Evolutionary conservation across 1,140 invertebrate genomes (phyloP).

Genomic region (Globodera ellingtonae): DNA sequence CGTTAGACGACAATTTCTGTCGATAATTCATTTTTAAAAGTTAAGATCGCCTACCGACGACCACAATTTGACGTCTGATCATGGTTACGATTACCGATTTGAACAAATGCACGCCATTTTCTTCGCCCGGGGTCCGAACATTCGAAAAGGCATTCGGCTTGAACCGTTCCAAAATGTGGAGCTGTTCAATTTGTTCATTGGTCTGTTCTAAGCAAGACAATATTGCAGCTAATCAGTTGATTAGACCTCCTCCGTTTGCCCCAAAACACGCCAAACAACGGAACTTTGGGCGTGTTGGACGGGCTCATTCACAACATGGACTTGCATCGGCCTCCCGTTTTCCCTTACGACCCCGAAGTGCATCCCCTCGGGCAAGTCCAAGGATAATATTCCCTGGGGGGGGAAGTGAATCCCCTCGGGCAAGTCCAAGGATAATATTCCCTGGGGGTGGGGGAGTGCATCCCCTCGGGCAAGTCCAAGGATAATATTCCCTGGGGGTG

Average conservation of each 20-base stretch:
- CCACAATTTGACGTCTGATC: constrained; percentile 3
- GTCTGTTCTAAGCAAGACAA: constrained; percentile 16
- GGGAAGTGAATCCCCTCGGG: not conserved
- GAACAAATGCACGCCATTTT: constrained; percentile 55
- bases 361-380: constrained; percentile 29
- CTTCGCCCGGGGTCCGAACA: constrained; percentile 56
- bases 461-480: no score
- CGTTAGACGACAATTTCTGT: not conserved
- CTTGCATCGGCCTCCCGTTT: constrained; percentile 42
- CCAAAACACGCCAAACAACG: constrained; percentile 47
- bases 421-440: no score
- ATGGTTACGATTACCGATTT: constrained; percentile 37
- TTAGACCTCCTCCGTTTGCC: constrained; percentile 55
- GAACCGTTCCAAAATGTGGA: constrained; percentile 58
- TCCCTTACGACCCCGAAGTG: constrained; percentile 12
- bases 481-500: no score
- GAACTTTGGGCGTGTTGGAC: constrained; percentile 41
- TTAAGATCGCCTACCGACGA: not conserved
- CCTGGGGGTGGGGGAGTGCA: no score
- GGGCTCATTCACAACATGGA: constrained; percentile 35
- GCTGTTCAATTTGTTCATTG: constrained; percentile 55
- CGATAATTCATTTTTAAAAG: not conserved
- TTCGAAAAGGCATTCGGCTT: constrained; percentile 33
- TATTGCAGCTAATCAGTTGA: not conserved
- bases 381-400: not conserved